These are phyloP conservation scores for Syngnathus rostellatus DNA, from an alignment of 2,797 vertebrate species.

Conservation along the genomic window DNA sequence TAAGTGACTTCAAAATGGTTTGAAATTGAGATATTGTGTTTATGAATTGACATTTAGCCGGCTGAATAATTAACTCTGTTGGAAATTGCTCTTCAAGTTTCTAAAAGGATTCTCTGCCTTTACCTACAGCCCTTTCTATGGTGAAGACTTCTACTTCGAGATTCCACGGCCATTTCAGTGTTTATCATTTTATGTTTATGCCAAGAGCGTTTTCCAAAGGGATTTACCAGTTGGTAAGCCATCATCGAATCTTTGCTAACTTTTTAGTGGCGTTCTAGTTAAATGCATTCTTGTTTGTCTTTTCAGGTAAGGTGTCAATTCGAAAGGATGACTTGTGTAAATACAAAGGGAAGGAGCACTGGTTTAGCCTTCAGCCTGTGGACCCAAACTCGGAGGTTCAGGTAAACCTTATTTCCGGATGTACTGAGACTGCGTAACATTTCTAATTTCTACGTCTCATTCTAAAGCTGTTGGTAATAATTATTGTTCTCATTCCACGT, in stretches of 20 bases:
- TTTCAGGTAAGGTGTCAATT: constrained; percentile 89
- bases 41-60: not conserved
- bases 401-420: constrained; percentile 60
- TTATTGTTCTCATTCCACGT: no score
- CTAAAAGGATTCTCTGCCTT: not conserved
- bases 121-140: constrained; percentile 85
- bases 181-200: constrained; percentile 96
- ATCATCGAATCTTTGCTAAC: not conserved
- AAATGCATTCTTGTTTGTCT: constrained; percentile 19
- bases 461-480: not conserved
- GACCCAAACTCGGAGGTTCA: constrained; percentile 96
- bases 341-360: constrained; percentile 87
- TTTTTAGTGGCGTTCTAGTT: constrained; percentile 7
- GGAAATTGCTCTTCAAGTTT: not conserved
- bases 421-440: constrained; percentile 2
- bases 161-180: constrained; percentile 95
- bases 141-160: constrained; percentile 98
- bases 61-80: not conserved
- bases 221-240: constrained; percentile 87
- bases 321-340: constrained; percentile 91
- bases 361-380: constrained; percentile 90
- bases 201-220: constrained; percentile 93
- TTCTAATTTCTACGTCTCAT: not conserved
- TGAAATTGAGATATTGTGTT: not conserved
- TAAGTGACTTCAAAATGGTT: not conserved